Evolutionary conservation across 2,888 invertebrate genomes (phyloP).

Genomic region (Cynaeus angustus): DNA sequence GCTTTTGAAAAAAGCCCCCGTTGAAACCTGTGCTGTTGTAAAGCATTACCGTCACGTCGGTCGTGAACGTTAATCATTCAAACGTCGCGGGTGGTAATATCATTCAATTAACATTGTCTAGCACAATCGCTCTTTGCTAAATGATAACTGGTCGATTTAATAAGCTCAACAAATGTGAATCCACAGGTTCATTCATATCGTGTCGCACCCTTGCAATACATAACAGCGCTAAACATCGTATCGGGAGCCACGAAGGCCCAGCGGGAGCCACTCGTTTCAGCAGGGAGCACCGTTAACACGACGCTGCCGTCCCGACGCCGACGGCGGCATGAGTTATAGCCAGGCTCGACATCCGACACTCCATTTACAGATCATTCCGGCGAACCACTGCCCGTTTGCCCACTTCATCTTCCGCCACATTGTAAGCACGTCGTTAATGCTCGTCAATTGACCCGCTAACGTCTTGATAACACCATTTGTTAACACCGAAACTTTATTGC

Average conservation of each 20-base stretch:
- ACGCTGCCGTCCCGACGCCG: slow-evolving; percentile 66
- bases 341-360: slow-evolving; percentile 73
- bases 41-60: slow-evolving; percentile 47
- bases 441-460: slow-evolving; percentile 67
- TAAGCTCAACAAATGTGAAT: slow-evolving; percentile 61
- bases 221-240: slow-evolving; percentile 65
- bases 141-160: slow-evolving; percentile 58
- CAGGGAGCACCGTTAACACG: slow-evolving; percentile 66
- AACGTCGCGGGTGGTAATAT: slow-evolving; percentile 63
- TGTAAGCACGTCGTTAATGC: slow-evolving; percentile 67
- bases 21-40: too few species aligned
- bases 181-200: slow-evolving; percentile 60
- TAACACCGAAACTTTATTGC: slow-evolving; percentile 63
- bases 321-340: slow-evolving; percentile 73
- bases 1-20: too few species aligned
- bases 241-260: slow-evolving; percentile 64
- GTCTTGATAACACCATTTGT: slow-evolving; percentile 70
- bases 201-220: slow-evolving; percentile 53
- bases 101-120: slow-evolving; percentile 65
- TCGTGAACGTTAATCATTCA: slow-evolving; percentile 61
- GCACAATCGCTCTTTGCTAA: slow-evolving; percentile 61
- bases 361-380: slow-evolving; percentile 77
- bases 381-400: slow-evolving; percentile 72
- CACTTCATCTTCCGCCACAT: slow-evolving; percentile 71
- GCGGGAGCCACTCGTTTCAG: slow-evolving; percentile 65